Base-by-base conservation (phyloP, 2,888 invertebrate genomes). In the Neoscelio sp. region DNA sequence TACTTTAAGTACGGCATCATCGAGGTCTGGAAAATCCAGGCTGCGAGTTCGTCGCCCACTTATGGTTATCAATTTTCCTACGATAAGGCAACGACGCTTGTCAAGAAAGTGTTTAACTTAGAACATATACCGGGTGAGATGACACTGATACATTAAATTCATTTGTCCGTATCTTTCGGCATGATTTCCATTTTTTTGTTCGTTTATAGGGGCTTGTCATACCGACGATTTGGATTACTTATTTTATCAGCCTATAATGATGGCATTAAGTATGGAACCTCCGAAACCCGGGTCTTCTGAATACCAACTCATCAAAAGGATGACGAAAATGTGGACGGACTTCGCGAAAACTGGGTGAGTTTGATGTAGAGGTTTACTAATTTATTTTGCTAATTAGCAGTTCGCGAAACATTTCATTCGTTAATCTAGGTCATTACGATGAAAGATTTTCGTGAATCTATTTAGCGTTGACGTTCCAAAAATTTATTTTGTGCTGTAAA, bases 271-370 rank as follows among this genome's bases (percentile, higher is more conserved):
- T 2, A 2, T 84, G 0, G 50, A 79, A 60, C 46, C 80, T 1
- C 30, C 71, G 0, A 8, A 35, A 3, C 50, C 73, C 7, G 83
- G 71, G n/a, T 64, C 81, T 0, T 65, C 54, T 0, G 81, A 81
- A 1, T 78, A 84, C 20, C 80, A 58, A 44, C 20, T 89, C 2
- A 84, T 85, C 58, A 80, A 89, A 46, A 77, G 78, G 12, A 68
- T 90, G 26, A 85, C 85, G 0, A 82, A 87, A 78, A 83, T 90
- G 85, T 90, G 89, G 90, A 89, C 88, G 0, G 80, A 89, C 65
- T 90, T 90, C 38, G 89, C 89, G 0, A 89, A 85, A 78, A 88
- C 86, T 3, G 89, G 89, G 90, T 88, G 82, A 5, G 78, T 42
- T n/a, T n/a, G n/a, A n/a, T n/a, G n/a, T n/a, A n/a, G 26, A 73